Evolutionary conservation across 1,140 invertebrate genomes (phyloP), one percentile per base, ranked within the genome.

Genomic region (Caenorhabditis elegans): DNA sequence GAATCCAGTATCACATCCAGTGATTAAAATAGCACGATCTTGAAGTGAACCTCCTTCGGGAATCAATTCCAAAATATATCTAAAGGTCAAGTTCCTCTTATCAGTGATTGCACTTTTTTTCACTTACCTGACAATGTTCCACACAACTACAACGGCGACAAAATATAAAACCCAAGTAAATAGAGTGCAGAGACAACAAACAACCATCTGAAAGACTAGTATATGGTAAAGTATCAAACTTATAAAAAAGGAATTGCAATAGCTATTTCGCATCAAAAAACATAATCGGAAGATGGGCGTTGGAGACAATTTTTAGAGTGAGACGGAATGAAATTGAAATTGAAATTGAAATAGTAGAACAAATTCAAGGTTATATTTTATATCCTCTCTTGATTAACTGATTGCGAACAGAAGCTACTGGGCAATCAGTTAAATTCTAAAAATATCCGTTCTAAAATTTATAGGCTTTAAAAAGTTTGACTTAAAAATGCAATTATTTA

Each of bases 1-100:
- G 36, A 86, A 86, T 78, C 85, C 85, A 15, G 85, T 70, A 43
- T 86, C 85, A 76, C 85, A 86, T 17, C 85, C 85, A 13, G 83
- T 86, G 36, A 86, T 86, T 51, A 86, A 85, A 22, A 86, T 83
- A 3, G 85, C 85, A 22, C 79, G 60, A 17, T 76, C 26, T 19
- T 80, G 19, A 46, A 86, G 13, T 36, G 77, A 53, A 34, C 82
- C 82, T 60, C 60, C 46, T 34, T 48, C 55, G 4, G 77, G 51
- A n/a, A 83, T 47, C 19, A 79, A 46, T 43, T 83, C 82, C 76
- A 79, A 75, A 26, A 65, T 34, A 39, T 60, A 83, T 48, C 82
- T 83, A 53, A 76, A 79, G 8, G 17, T 11, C 13, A 1, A 28
- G 17, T 60, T 49, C 15, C 39, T 5, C 15, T 43, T 15, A 43